Conservation (phyloP, 1,140 invertebrate species). For the Pseudomyrmex dendroicus region DNA sequence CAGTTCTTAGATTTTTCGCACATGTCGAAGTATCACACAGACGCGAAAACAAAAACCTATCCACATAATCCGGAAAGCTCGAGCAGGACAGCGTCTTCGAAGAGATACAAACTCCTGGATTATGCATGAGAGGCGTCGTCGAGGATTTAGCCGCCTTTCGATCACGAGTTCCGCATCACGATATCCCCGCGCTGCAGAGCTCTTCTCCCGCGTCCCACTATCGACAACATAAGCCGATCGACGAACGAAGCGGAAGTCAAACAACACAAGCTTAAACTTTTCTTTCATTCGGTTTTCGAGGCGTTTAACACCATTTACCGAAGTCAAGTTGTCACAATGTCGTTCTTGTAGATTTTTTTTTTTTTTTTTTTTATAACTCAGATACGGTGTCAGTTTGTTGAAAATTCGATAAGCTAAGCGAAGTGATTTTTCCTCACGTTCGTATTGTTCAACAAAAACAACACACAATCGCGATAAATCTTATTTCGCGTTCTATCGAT, state of each 20-base stretch:
- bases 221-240: constrained; percentile 21
- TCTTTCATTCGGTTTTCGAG: not conserved
- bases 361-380: not conserved
- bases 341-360: too few species aligned
- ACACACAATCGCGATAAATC: constrained; percentile 4
- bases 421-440: not conserved
- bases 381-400: not conserved
- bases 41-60: constrained; percentile 24
- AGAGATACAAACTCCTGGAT: constrained; percentile 54
- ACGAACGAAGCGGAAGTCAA: constrained; percentile 1
- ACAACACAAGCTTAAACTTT: not conserved
- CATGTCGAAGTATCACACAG: not conserved
- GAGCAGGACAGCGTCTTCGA: not conserved
- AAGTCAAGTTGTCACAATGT: too few species aligned
- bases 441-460: not conserved
- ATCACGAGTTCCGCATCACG: constrained; percentile 9
- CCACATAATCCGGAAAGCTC: constrained; percentile 1
- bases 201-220: not conserved
- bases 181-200: not conserved
- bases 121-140: constrained; percentile 50
- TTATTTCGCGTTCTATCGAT: constrained; percentile 34
- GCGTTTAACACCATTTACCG: not conserved
- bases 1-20: not conserved
- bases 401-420: not conserved
- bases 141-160: constrained; percentile 22